These are phyloP conservation scores for Pseudois nayaur DNA, from an alignment of 2,113 vertebrate species.

Conservation along the genomic window DNA sequence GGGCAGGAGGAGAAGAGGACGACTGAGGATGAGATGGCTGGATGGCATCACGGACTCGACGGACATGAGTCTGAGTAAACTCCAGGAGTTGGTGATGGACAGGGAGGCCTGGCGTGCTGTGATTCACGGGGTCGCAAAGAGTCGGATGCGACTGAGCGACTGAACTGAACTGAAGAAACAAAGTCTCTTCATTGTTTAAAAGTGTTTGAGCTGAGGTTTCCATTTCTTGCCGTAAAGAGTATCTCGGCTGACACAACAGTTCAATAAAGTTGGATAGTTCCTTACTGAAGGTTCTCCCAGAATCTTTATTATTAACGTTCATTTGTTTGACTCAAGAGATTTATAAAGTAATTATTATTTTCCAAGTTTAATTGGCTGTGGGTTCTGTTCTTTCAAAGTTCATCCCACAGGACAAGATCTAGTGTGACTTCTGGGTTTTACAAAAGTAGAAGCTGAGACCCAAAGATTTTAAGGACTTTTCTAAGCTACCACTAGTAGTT, in stretches of 20 bases:
- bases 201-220: background rate
- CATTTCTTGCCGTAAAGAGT: background rate
- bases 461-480: background rate
- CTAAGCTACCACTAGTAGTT: background rate
- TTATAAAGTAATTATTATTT: background rate
- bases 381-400: background rate
- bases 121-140: too few species aligned
- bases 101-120: too few species aligned
- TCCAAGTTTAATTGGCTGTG: background rate
- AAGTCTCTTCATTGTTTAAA: background rate
- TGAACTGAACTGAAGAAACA: background rate
- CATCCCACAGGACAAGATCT: background rate
- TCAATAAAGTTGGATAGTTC: background rate
- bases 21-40: too few species aligned
- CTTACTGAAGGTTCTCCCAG: background rate
- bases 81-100: too few species aligned
- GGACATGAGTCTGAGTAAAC: too few species aligned
- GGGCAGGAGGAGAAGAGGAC: too few species aligned
- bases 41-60: too few species aligned
- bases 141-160: fast-evolving
- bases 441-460: background rate
- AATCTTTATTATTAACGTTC: background rate
- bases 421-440: background rate
- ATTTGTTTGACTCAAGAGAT: background rate
- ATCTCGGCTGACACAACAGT: background rate